Base-by-base conservation (phyloP, 1,140 invertebrate species). In the Temnothorax nylanderi region DNA sequence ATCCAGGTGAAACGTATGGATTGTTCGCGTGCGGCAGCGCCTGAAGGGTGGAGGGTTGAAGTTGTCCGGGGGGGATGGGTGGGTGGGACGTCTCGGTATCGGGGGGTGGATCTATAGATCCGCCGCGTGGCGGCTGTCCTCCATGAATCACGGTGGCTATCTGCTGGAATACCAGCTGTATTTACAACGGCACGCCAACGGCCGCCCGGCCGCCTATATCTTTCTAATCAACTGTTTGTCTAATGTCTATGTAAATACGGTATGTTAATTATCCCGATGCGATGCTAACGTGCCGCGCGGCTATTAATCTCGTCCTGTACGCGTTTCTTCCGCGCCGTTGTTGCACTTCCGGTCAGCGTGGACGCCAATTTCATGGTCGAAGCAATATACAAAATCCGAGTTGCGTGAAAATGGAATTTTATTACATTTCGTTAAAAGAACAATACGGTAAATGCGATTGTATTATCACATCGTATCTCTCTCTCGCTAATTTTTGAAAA, bases 111-210 rank as follows among this genome's bases (percentile, higher is more conserved):
- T 93, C 93, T 93, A 93, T 93, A 93, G 93, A 93, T 93, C 92
- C 67, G 80, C 80, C 80, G 80, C 80, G 92, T 89, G 71, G 85
- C 58, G 88, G 86, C 87, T 92, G 92, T 93, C 93, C 92, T 69
- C 92, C 87, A 93, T 93, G 93, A 93, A 93, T 93, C 93, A 93
- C 93, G 89, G 90, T n/a, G 87, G 89, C 92, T 93, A 93, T 93
- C 93, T 93, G 60, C 65, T 81, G 81, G 91, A 92, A 93, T 91
- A 93, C 90, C 91, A 89, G 72, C 87, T 90, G 92, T 91, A 92
- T 92, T 92, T 92, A 92, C 88, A 88, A 91, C 92, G 65, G 90
- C 93, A 92, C 92, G 92, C 92, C 90, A 92, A 89, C 92, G 74
- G 58, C 21, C 85, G 76, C 56, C 82, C 76, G 78, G 77, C 81